These are phyloP conservation scores for Chaenodraco wilsoni DNA, from an alignment of 2,797 vertebrate genomes.

Conservation along the genomic window DNA sequence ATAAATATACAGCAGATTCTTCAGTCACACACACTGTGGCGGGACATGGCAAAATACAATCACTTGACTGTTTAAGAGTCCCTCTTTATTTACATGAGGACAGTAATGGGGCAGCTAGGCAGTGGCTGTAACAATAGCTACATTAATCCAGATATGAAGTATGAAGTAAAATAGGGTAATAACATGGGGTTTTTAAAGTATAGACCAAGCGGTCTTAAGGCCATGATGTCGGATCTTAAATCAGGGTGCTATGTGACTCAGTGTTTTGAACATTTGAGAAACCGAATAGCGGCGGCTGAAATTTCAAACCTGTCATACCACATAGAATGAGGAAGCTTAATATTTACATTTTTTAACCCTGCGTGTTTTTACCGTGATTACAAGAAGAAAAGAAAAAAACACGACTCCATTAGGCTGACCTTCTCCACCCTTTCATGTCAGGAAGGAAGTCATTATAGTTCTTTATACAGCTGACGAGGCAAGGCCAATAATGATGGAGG, in stretches of 20 bases:
- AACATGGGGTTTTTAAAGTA: constrained; percentile 12
- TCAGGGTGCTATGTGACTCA: constrained; percentile 10
- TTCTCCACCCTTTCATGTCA: constrained; percentile 78
- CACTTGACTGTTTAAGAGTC: constrained; percentile 43
- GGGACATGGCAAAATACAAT: constrained; percentile 59
- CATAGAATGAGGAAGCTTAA: constrained; percentile 69
- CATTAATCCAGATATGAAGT: constrained; percentile 27
- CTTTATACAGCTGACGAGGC: constrained; percentile 81
- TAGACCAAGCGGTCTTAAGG: constrained; percentile 4
- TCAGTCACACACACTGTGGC: constrained; percentile 53
- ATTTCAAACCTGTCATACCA: constrained; percentile 64
- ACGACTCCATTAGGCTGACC: constrained; percentile 77
- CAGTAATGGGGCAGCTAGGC: constrained; percentile 18
- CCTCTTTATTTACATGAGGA: constrained; percentile 44
- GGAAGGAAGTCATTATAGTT: constrained; percentile 85
- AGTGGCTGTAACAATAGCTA: constrained; percentile 32
- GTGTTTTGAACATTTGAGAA: constrained; percentile 44
- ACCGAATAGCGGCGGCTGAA: constrained; percentile 52
- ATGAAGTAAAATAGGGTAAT: constrained; percentile 19
- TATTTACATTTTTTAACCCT: constrained; percentile 73
- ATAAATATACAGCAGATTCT: constrained; percentile 82
- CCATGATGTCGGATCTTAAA: neutral
- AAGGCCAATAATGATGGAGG: constrained; percentile 67
- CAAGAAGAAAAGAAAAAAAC: constrained; percentile 49
- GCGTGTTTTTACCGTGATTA: constrained; percentile 78